Base-by-base conservation (phyloP, 1,140 invertebrate genomes). In the Leptinotarsa undecemlineata region DNA sequence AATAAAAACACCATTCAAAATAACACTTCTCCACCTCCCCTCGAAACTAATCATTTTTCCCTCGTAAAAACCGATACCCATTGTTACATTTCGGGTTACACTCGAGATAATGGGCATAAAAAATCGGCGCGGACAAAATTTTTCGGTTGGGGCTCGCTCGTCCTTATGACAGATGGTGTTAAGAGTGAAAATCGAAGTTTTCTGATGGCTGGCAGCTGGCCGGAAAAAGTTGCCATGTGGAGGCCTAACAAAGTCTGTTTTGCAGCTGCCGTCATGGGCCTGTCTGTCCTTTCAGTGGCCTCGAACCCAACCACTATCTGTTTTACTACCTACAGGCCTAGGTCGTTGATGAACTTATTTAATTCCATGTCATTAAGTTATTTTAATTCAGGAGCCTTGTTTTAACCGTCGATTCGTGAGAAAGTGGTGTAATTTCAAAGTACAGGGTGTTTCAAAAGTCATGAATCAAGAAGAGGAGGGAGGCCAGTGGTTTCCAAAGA, bases 191-290 rank as follows among this genome's bases (percentile, higher is more conserved):
- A 57, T 57, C 17, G 51, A 19, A 5, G 15, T 57, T 15, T 57
- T 57, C n/a, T 57, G 51, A 57, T n/a, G 48, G 64, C 19, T 47
- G 66, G 72, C 74, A 76, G 74, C 74, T 76, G 74, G 74, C 74
- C 70, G 74, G 74, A 76, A 76, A 76, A 57, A 15, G 51, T 23
- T 48, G 48, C 42, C 63, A 21, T 63, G 74, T 70, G 74, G 61
- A 69, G 73, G 67, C 57, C 71, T 61, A 62, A 72, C 51, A 19
- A 60, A 63, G 74, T 67, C 74, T 76, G 74, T 68, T 72, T 72
- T 67, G 74, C 74, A 72, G 74, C 74, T 72, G 74, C 61, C 60
- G 60, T n/a, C n/a, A 51, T 72, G 48, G 23, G 48, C 48, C 70
- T 21, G 57, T 71, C 70, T 15, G 57, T 63, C 26, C 23, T 21